Evolutionary conservation across 2,797 vertebrate species (phyloP).

Genomic region (Intellagama lesueurii): DNA sequence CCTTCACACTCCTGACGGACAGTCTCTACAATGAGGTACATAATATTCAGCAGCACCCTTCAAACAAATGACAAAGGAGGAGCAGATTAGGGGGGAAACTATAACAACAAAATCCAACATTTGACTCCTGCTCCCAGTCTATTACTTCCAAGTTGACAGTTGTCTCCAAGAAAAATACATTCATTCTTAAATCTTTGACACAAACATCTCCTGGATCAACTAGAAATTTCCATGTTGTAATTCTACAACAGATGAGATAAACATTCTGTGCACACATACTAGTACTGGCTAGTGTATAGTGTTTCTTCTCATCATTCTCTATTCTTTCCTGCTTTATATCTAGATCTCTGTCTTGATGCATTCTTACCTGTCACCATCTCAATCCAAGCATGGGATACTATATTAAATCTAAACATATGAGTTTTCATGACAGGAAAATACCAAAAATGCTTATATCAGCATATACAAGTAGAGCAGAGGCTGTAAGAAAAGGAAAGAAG

Average conservation of each 20-base stretch:
- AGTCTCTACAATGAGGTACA: constrained; percentile 97
- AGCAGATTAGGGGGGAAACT: rapidly evolving
- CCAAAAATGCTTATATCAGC: background rate
- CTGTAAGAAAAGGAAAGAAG: background rate
- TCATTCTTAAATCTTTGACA: background rate
- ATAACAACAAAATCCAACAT: background rate
- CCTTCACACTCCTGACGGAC: constrained; percentile 91
- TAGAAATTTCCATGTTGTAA: background rate
- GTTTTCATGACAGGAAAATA: background rate
- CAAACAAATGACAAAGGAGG: background rate
- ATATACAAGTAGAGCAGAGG: background rate
- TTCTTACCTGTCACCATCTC: background rate
- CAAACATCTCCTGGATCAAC: background rate
- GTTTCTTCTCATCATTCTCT: background rate
- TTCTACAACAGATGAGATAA: background rate
- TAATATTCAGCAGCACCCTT: constrained; percentile 96
- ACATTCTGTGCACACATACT: background rate
- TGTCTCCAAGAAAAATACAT: background rate
- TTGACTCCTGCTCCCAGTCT: background rate
- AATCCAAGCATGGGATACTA: background rate
- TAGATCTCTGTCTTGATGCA: background rate
- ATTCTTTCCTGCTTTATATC: background rate
- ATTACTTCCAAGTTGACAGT: background rate
- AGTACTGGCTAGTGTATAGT: background rate
- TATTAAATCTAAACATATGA: background rate